Percentiles rank a stretch among this genome's conserved stretches.
Evolutionary conservation across 2,888 invertebrate genomes (phyloP).

Genomic region (Luperina testacea): DNA sequence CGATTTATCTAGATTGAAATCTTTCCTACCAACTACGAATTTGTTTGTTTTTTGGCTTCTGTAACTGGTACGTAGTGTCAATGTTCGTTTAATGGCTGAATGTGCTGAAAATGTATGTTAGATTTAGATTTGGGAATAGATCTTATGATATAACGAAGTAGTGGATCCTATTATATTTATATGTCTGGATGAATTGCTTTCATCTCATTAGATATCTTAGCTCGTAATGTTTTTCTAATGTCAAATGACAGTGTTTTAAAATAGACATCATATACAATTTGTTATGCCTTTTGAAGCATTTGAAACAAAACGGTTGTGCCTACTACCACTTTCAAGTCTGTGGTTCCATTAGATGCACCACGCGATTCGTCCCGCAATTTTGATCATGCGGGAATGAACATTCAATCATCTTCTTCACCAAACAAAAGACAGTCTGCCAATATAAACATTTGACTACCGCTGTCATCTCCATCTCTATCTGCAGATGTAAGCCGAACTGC

Average conservation of each 20-base stretch:
- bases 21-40: slow-evolving; percentile 33
- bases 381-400: not conserved
- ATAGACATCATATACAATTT: not conserved
- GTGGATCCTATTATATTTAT: not conserved
- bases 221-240: not conserved
- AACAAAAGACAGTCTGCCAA: not conserved
- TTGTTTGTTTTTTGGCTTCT: slow-evolving; percentile 16
- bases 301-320: not conserved
- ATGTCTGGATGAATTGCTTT: not conserved
- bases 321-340: not conserved
- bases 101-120: not conserved
- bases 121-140: not conserved
- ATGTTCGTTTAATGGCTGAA: slow-evolving; percentile 25
- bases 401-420: not conserved
- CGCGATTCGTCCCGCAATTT: not conserved
- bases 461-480: slow-evolving; percentile 41
- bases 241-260: not conserved
- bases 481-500: slow-evolving; percentile 57
- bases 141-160: not conserved
- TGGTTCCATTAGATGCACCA: not conserved
- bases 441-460: not conserved
- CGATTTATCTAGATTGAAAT: slow-evolving; percentile 61
- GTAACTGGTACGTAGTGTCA: slow-evolving; percentile 12
- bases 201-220: not conserved
- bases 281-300: not conserved